These are phyloP conservation scores for Pygmarrhopalites habei DNA, from an alignment of 1,140 invertebrate species.

Conservation along the genomic window DNA sequence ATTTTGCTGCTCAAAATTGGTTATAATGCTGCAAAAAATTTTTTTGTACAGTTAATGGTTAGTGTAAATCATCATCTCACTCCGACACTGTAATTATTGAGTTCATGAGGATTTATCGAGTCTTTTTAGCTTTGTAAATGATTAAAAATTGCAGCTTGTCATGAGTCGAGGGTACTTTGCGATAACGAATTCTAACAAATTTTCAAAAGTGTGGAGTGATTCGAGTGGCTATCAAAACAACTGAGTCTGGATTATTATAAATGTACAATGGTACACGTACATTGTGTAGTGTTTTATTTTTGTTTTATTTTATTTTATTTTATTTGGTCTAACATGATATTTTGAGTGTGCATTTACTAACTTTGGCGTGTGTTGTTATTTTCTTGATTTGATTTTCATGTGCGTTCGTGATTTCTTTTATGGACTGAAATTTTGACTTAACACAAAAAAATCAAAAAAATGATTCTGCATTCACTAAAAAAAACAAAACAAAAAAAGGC, in stretches of 20 bases:
- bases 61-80: no score
- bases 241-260: neutral
- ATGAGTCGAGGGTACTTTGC: no score
- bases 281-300: neutral
- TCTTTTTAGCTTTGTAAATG: no score
- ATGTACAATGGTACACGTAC: neutral
- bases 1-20: no score
- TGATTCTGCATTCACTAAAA: neutral
- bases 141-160: no score
- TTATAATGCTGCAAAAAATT: no score
- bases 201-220: no score
- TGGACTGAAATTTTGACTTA: neutral
- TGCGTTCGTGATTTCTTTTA: neutral
- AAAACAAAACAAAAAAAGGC: conserved; percentile 24
- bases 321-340: neutral
- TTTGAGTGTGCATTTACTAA: no score
- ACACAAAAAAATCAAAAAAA: no score
- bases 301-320: neutral
- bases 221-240: neutral
- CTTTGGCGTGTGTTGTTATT: conserved; percentile 4
- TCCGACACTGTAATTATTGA: no score
- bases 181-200: neutral
- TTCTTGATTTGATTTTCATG: neutral
- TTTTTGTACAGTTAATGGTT: no score
- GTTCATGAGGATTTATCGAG: no score